phyloP scores from a whole-genome alignment of 53 echinoderm and acorn worm genomes.

The Pentamera pediparva region DNA sequence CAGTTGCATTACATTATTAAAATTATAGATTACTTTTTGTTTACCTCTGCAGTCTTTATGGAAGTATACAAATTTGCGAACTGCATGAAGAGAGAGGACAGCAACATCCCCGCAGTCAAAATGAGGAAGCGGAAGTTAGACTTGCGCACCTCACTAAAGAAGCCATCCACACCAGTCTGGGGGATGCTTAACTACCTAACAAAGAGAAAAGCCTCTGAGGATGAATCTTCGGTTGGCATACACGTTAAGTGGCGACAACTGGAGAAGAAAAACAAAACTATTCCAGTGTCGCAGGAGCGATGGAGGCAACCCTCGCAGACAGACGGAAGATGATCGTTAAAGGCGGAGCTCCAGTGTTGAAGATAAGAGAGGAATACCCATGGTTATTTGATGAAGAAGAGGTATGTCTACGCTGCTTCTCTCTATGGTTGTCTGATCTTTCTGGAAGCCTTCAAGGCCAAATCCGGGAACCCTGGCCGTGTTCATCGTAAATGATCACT shows the following conservation, averaged over 20 bases:
- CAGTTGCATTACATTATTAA: neutral
- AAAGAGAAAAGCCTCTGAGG: constrained; percentile 1
- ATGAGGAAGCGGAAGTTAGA: constrained; percentile 2
- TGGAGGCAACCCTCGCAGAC: no score
- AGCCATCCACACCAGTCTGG: constrained; percentile 12
- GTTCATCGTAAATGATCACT: no score
- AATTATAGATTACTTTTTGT: neutral
- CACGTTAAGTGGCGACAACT: constrained; percentile 13
- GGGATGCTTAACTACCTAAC: constrained; percentile 24
- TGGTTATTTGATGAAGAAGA: no score
- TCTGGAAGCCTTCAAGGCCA: no score
- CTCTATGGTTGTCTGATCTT: no score
- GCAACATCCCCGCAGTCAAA: constrained; percentile 12
- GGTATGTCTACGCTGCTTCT: no score
- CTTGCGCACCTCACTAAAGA: no score
- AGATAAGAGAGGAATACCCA: no score
- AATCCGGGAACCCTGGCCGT: no score
- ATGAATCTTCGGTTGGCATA: constrained; percentile 16
- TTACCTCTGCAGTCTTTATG: constrained; percentile 29
- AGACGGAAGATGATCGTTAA: no score
- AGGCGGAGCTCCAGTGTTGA: no score
- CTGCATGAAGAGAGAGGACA: constrained; percentile 37
- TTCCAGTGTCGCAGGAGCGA: no score
- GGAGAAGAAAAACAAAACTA: neutral
- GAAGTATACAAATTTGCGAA: constrained; percentile 52